phyloP scores from a whole-genome alignment of 2,888 invertebrate species.

The Petrolisthes manimaculis region DNA sequence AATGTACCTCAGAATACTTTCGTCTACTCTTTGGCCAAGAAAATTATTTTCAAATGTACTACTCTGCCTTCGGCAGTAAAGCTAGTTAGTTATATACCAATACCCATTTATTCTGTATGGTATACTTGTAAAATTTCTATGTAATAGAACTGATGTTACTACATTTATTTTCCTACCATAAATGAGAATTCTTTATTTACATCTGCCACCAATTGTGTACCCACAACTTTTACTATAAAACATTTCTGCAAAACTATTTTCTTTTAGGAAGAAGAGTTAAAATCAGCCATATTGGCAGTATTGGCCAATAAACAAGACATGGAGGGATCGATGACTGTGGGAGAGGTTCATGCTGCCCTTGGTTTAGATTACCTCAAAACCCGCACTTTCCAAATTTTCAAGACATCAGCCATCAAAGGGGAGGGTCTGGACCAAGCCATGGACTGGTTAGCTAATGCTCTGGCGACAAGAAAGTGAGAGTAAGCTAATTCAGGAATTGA shows the following conservation, averaged over 20 bases:
- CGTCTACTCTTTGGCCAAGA: no score
- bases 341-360: constrained; percentile 93
- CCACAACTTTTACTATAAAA: neutral
- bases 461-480: constrained; percentile 73
- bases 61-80: no score
- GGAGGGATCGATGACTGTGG: constrained; percentile 95
- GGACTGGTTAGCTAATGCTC: constrained; percentile 31
- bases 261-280: constrained; percentile 92
- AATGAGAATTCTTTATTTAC: neutral
- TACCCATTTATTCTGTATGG: neutral
- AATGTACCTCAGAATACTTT: no score
- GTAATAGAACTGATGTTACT: neutral
- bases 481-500: neutral
- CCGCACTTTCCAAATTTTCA: constrained; percentile 99
- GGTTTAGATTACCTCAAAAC: constrained; percentile 95
- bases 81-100: neutral
- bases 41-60: no score
- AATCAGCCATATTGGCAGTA: constrained; percentile 94
- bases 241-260: constrained; percentile 24
- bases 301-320: constrained; percentile 99
- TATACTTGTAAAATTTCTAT: neutral
- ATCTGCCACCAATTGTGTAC: neutral
- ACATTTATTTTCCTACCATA: neutral
- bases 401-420: constrained; percentile 97
- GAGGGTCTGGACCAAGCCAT: constrained; percentile 69